Percentiles rank a stretch among this genome's conserved stretches.
These are phyloP conservation scores for Uropsilus gracilis DNA, from an alignment of 2,113 vertebrate species.

Conservation along the genomic window DNA sequence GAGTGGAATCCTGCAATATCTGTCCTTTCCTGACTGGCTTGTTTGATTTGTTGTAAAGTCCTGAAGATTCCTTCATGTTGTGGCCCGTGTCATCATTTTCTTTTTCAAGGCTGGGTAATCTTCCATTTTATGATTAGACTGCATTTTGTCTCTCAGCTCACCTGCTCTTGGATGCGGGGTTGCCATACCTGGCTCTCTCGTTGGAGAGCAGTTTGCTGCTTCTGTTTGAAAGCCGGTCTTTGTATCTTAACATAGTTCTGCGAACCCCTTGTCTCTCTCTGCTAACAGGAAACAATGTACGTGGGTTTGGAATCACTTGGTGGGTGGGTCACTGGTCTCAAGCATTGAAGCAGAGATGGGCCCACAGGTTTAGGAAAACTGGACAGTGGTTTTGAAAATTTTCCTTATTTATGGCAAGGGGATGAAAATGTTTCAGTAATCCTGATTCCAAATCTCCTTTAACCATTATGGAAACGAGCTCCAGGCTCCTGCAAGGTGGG, in stretches of 20 bases:
- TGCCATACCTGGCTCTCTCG: background rate
- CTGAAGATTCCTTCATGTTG: background rate
- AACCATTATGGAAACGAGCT: background rate
- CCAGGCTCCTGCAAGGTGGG: background rate
- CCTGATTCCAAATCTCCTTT: background rate
- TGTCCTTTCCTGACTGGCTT: background rate
- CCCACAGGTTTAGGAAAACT: background rate
- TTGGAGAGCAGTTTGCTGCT: background rate
- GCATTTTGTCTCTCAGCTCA: background rate
- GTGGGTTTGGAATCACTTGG: background rate
- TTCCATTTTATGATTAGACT: background rate
- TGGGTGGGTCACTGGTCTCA: background rate
- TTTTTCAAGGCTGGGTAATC: background rate
- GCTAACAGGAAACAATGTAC: background rate
- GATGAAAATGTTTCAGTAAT: background rate
- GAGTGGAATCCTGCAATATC: background rate
- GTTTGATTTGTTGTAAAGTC: background rate
- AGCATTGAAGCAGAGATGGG: background rate
- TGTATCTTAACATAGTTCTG: background rate
- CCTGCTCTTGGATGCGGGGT: background rate
- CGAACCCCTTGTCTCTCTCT: background rate
- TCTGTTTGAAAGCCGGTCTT: background rate
- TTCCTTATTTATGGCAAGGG: slow-evolving; percentile 9
- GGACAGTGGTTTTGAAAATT: background rate
- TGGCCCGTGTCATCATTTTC: background rate